phyloP scores from a whole-genome alignment of 2,113 vertebrate species.

The Halichoeres trimaculatus region DNA sequence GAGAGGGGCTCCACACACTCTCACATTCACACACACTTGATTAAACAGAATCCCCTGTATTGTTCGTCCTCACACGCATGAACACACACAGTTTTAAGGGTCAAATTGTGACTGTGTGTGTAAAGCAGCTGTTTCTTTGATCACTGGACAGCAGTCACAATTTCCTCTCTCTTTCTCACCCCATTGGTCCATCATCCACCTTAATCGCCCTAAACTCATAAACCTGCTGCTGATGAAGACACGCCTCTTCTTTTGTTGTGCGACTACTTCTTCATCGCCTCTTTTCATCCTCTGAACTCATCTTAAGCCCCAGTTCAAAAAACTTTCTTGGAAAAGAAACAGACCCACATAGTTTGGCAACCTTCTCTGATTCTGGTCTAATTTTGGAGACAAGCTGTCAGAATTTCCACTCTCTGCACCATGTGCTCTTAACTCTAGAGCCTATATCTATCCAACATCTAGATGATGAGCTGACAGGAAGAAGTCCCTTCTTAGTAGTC shows the following conservation, averaged over 20 bases:
- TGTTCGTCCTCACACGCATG: constrained; percentile 24
- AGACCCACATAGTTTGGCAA: no score
- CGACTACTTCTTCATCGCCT: no score
- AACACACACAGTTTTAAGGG: constrained; percentile 37
- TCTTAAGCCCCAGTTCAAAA: no score
- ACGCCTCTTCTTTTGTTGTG: background rate
- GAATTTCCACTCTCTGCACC: no score
- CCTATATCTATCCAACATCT: no score
- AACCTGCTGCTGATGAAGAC: constrained; percentile 29
- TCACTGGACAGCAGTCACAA: constrained; percentile 44
- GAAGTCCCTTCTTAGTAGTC: no score
- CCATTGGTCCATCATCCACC: background rate
- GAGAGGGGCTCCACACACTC: constrained; percentile 5
- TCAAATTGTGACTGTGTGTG: constrained; percentile 37
- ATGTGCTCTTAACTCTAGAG: no score
- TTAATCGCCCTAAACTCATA: background rate
- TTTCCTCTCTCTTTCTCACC: constrained; percentile 20
- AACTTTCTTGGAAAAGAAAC: no score
- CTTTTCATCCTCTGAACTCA: no score
- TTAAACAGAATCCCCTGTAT: constrained; percentile 47
- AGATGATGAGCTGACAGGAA: no score
- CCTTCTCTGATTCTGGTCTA: no score
- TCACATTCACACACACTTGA: constrained; percentile 55
- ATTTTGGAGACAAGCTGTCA: no score
- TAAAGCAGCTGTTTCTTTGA: constrained; percentile 71